A percentile compares a stretch with the other conserved stretches of the same genome.
These are phyloP conservation scores for Zaprionus obscuricornis DNA, from an alignment of 2,888 invertebrate genomes.

Conservation along the genomic window DNA sequence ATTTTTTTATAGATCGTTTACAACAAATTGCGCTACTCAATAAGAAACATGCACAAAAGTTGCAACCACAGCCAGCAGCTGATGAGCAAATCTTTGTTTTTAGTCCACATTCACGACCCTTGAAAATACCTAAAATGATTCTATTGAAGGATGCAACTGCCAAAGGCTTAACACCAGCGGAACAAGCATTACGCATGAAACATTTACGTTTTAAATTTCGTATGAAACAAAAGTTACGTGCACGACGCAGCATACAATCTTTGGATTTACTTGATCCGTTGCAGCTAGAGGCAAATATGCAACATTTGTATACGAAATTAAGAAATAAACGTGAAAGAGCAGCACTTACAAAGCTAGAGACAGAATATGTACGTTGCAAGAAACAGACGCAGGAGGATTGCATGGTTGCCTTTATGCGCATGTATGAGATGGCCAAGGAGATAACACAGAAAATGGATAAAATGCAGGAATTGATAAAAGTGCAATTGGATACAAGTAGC, in stretches of 20 bases:
- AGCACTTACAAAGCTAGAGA: slow-evolving; percentile 70
- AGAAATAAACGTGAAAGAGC: slow-evolving; percentile 73
- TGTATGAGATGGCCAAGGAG: slow-evolving; percentile 80
- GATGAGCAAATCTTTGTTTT: slow-evolving; percentile 38
- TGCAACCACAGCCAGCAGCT: slow-evolving; percentile 49
- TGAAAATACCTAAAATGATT: slow-evolving; percentile 33
- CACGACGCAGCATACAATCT: slow-evolving; percentile 30
- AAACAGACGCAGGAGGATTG: slow-evolving; percentile 72
- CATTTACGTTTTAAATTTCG: slow-evolving; percentile 55
- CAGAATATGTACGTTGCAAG: slow-evolving; percentile 77
- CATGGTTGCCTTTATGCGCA: slow-evolving; percentile 74
- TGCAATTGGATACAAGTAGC: slow-evolving; percentile 55
- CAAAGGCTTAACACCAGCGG: too few species aligned
- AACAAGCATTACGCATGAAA: slow-evolving; percentile 44
- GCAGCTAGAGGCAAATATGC: slow-evolving; percentile 62
- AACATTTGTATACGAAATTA: slow-evolving; percentile 66
- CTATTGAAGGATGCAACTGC: slow-evolving; percentile 1
- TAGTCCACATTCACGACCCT: slow-evolving; percentile 39
- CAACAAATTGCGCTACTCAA: slow-evolving; percentile 61
- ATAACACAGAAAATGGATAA: slow-evolving; percentile 79
- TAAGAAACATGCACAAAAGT: slow-evolving; percentile 36
- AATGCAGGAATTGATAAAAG: slow-evolving; percentile 78
- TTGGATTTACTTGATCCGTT: slow-evolving; percentile 68
- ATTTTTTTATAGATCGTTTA: slow-evolving; percentile 56
- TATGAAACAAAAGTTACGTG: slow-evolving; percentile 30